Evolutionary conservation across 2,888 invertebrate genomes (phyloP), one percentile per base, ranked within the genome.

Genomic region (Cephus nigrinus): DNA sequence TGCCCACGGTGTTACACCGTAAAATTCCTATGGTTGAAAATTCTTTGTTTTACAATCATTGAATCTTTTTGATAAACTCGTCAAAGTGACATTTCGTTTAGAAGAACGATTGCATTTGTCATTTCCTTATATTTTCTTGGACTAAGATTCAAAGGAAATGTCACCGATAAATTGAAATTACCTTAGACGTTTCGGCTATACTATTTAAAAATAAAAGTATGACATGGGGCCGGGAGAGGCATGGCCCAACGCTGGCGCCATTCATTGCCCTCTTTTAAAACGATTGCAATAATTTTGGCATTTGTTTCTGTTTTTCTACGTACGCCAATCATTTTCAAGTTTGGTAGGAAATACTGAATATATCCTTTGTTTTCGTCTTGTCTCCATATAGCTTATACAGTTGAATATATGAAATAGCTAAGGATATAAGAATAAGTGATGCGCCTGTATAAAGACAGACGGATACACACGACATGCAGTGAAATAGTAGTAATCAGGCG

Each of bases 191-290:
- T 76, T 77, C 76, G 83, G 79, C 77, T 74, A 75, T 76, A 80
- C 78, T 76, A 83, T 80, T 81, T 82, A 77, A 82, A 78, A 76
- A 84, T 81, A 80, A 83, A 85, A 84, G 81, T 81, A 78, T 83
- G 81, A 79, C 81, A 79, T 77, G 79, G 85, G 82, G 84, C 83
- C 82, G 79, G 79, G 77, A 79, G 82, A 84, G 83, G 82, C 88
- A 88, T 88, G 86, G 85, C 86, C 85, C 86, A 84, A 85, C 80
- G 82, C 84, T 83, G 80, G 80, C 78, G 84, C 84, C 87, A 87
- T 85, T 86, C 82, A 84, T 84, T 79, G 78, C 81, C 68, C 76
- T 82, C 81, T 80, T 81, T 79, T 71, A 23, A 55, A 55, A 55
- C 55, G 55, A 55, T 55, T 15, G 55, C 23, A 55, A 55, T 23